Evolutionary conservation across 2,113 vertebrate species (phyloP).

Genomic region (Pitta sordida): DNA sequence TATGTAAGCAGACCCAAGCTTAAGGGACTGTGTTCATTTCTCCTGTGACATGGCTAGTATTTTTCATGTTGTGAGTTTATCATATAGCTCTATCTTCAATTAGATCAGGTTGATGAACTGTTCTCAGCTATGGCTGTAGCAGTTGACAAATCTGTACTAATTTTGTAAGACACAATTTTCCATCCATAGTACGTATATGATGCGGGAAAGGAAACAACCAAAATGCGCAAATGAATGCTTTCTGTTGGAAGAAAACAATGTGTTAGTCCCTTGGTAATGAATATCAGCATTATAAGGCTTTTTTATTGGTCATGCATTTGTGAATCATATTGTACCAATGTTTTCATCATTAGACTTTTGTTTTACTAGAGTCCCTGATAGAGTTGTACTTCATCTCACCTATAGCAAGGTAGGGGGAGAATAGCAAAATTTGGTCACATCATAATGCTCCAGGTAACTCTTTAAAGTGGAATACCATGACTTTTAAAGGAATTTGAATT

Average conservation of each 20-base stretch:
- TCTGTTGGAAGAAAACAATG: background rate
- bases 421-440: background rate
- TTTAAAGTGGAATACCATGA: accelerated
- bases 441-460: background rate
- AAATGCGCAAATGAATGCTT: background rate
- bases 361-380: background rate
- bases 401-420: background rate
- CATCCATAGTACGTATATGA: background rate
- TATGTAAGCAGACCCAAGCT: background rate
- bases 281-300: background rate
- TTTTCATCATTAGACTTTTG: background rate
- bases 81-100: background rate
- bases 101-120: background rate
- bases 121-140: background rate
- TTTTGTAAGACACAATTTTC: background rate
- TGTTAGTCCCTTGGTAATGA: accelerated
- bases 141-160: background rate
- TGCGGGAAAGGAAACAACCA: background rate
- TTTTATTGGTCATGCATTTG: background rate
- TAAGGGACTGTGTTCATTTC: background rate
- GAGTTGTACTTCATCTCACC: background rate
- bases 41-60: background rate
- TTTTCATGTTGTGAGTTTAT: background rate
- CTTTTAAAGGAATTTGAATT: background rate
- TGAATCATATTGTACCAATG: background rate